phyloP scores from a whole-genome alignment of 1,140 invertebrate genomes.

The Sitophilus oryzae region DNA sequence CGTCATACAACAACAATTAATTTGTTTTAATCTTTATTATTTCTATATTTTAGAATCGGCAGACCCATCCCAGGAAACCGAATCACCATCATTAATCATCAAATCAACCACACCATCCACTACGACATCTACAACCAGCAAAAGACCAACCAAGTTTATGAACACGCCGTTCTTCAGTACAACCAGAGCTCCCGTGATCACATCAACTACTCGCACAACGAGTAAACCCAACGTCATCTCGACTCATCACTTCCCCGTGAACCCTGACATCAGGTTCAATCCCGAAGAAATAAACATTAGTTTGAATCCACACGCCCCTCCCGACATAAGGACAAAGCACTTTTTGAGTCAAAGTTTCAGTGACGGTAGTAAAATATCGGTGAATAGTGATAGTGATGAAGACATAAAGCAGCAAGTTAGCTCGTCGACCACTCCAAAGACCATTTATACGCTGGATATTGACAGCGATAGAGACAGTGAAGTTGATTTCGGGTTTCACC shows the following conservation, averaged over 20 bases:
- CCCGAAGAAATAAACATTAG: constrained; percentile 42
- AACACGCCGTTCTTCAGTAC: constrained; percentile 26
- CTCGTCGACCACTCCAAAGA: constrained; percentile 9
- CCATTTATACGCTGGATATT: constrained; percentile 7
- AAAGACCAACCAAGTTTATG: constrained; percentile 15
- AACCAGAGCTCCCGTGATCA: constrained; percentile 27
- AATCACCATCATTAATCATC: constrained; percentile 29
- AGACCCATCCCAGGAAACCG: constrained; percentile 37
- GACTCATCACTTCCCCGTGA: constrained; percentile 34
- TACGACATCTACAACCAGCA: constrained; percentile 32
- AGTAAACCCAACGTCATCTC: constrained; percentile 27
- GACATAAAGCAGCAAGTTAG: constrained; percentile 8
- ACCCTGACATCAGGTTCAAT: constrained; percentile 41
- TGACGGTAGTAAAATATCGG: constrained; percentile 30
- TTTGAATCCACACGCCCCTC: constrained; percentile 36
- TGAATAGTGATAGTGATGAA: constrained; percentile 15
- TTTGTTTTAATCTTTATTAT: constrained; percentile 2
- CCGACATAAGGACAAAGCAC: constrained; percentile 35
- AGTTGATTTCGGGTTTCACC: constrained; percentile 2
- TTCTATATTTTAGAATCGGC: constrained; percentile 19
- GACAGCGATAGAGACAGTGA: constrained; percentile 12
- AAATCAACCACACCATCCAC: constrained; percentile 33
- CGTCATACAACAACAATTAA: too few species aligned
- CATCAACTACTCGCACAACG: constrained; percentile 19
- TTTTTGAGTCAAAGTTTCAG: constrained; percentile 34